phyloP scores from a whole-genome alignment of 1,140 invertebrate species.

The Aphelenchoides avenae region DNA sequence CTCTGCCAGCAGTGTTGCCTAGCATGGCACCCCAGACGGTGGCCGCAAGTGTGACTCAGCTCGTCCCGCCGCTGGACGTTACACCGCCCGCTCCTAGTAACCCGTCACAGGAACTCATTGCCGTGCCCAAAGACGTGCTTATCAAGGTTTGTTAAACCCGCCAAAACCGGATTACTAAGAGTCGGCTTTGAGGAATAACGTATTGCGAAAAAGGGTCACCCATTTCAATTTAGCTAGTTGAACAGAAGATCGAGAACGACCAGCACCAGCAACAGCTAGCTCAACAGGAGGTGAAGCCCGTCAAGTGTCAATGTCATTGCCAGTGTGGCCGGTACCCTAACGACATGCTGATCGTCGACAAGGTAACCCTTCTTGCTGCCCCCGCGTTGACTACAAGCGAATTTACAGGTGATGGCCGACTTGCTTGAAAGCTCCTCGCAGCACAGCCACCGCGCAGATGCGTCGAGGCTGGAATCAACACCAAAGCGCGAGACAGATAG shows the following conservation, averaged over 20 bases:
- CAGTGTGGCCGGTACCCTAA: slow-evolving; percentile 52
- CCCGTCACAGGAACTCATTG: slow-evolving; percentile 37
- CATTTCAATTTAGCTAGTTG: slow-evolving; percentile 36
- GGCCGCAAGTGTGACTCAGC: slow-evolving; percentile 5
- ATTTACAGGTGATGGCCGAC: slow-evolving; percentile 19
- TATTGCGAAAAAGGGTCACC: slow-evolving; percentile 25
- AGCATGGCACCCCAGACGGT: background rate
- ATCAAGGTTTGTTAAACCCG: slow-evolving; percentile 10
- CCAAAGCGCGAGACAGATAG: slow-evolving; percentile 1
- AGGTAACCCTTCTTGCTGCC: slow-evolving; percentile 24
- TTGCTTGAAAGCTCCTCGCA: slow-evolving; percentile 29
- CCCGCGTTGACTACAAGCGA: background rate
- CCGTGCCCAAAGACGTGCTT: slow-evolving; percentile 45
- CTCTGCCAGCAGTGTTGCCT: background rate
- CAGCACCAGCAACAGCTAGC: slow-evolving; percentile 29
- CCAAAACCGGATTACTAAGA: background rate
- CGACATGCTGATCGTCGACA: slow-evolving; percentile 51
- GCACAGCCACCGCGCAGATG: slow-evolving; percentile 1
- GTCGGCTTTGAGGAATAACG: background rate
- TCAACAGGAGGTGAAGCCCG: slow-evolving; percentile 19
- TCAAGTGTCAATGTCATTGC: slow-evolving; percentile 52
- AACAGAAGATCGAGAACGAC: slow-evolving; percentile 37
- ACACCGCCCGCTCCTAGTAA: slow-evolving; percentile 20
- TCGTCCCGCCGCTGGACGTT: background rate
- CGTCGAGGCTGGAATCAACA: background rate